Base-by-base conservation (phyloP, 2,888 invertebrate genomes). In the Drymonia ruficornis region DNA sequence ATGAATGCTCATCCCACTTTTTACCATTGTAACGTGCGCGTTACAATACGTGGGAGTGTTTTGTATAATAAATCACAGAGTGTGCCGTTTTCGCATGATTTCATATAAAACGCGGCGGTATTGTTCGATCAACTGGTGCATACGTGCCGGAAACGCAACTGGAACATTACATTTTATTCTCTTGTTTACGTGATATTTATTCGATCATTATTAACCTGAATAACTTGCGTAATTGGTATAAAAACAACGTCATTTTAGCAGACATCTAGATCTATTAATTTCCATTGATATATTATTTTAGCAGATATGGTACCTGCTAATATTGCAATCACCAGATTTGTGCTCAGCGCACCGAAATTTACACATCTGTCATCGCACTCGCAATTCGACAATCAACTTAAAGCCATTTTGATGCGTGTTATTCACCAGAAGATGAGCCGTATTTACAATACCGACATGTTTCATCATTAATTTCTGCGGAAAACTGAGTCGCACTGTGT, bases 71-170 rank as follows among this genome's bases (percentile, higher is more conserved):
- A 67, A 79, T 80, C 83, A 80, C 81, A 2, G 18, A 9, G 47
- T 76, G 69, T 74, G 63, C 55, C 56, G 64, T 79, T 80, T 85
- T 86, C 86, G 78, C 86, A 84, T 81, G 79, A 80, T 85, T 86
- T 84, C 81, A 81, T 81, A 80, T 75, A 72, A 65, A 70, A 71
- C 73, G 70, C 65, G 74, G 72, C 76, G 45, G 74, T 78, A 80
- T 81, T 84, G 78, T 76, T 76, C 61, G 59, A 65, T 64, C 65
- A 68, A 70, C 66, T 70, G 59, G 59, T 72, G 69, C 74, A 78
- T 72, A 69, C 67, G 67, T 65, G 65, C 72, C 71, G 75, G 76
- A 77, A 77, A 57, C 65, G 64, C 61, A 75, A 67, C 65, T 63
- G 64, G 72, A 70, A 65, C 66, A 59, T 56, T 64, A 59, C 55